Evolutionary conservation across 2,113 vertebrate species (phyloP).

Genomic region (Clinocottus analis): DNA sequence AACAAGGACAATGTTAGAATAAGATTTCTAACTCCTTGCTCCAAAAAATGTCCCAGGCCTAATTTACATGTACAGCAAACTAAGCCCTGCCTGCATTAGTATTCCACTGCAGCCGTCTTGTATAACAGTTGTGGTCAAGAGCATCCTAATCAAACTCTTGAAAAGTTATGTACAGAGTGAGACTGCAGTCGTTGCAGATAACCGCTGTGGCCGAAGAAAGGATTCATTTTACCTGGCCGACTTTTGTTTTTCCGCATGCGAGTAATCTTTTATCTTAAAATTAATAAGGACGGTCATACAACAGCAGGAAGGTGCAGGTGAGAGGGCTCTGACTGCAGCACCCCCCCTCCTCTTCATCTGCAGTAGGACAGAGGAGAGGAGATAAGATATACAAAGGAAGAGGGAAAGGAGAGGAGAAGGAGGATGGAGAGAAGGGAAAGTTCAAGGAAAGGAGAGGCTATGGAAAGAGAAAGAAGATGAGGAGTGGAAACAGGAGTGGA

Average conservation of each 20-base stretch:
- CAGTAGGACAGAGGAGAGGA: slow-evolving; percentile 29
- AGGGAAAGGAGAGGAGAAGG: not conserved
- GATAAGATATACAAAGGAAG: not conserved
- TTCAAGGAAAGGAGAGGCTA: not conserved
- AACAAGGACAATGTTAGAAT: not conserved
- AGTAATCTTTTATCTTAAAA: not conserved
- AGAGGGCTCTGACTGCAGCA: slow-evolving; percentile 54
- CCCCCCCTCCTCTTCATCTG: slow-evolving; percentile 38
- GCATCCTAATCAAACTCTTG: not conserved
- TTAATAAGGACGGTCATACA: slow-evolving; percentile 54
- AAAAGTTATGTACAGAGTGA: not conserved
- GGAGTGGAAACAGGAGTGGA: not conserved
- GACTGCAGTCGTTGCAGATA: not conserved
- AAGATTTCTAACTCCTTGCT: not conserved
- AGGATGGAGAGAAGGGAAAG: not conserved
- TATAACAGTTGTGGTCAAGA: slow-evolving; percentile 30
- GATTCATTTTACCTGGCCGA: slow-evolving; percentile 37
- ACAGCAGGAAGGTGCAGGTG: slow-evolving; percentile 36
- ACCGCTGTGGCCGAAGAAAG: slow-evolving; percentile 27
- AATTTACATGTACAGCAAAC: slow-evolving; percentile 31
- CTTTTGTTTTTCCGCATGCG: slow-evolving; percentile 47
- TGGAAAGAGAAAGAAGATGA: not conserved
- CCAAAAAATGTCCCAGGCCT: not conserved
- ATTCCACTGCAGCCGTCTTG: slow-evolving; percentile 61
- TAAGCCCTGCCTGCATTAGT: slow-evolving; percentile 13